Conservation (phyloP, 2,888 invertebrate species). For the Ommatoiulus sabulosus region DNA sequence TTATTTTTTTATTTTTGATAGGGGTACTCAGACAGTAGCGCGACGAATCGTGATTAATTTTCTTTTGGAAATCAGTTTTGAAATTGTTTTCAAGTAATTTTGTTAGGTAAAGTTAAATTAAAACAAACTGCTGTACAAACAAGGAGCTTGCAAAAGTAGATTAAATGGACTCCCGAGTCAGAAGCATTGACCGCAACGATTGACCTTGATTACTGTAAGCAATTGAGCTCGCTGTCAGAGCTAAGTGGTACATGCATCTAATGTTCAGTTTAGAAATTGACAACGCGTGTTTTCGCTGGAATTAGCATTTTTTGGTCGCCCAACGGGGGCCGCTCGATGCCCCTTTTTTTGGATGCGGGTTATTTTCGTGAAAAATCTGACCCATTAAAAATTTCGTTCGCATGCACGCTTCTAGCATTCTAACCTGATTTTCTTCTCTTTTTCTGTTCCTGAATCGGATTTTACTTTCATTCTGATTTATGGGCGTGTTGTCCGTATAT, state of each 20-base stretch:
- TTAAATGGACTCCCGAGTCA: no score
- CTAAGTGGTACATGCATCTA: not conserved
- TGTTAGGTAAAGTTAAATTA: no score
- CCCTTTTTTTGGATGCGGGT: not conserved
- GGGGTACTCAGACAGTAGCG: no score
- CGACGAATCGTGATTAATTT: no score
- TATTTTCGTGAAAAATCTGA: not conserved
- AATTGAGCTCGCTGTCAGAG: not conserved
- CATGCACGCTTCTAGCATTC: not conserved
- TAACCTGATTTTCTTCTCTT: not conserved
- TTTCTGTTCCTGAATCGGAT: not conserved
- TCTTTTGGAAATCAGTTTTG: no score
- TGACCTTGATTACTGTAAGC: not conserved
- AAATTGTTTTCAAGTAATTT: no score
- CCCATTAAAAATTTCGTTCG: not conserved
- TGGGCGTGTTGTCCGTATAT: not conserved
- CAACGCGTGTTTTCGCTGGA: not conserved
- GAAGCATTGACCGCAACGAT: not conserved
- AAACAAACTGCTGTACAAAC: no score
- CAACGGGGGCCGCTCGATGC: not conserved
- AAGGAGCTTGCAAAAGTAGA: no score
- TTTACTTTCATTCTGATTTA: slow-evolving; percentile 16
- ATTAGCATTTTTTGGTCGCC: not conserved
- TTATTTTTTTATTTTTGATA: no score
- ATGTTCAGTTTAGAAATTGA: not conserved